Base-by-base conservation (phyloP, 2,797 vertebrate species). In the Sternotherus odoratus region DNA sequence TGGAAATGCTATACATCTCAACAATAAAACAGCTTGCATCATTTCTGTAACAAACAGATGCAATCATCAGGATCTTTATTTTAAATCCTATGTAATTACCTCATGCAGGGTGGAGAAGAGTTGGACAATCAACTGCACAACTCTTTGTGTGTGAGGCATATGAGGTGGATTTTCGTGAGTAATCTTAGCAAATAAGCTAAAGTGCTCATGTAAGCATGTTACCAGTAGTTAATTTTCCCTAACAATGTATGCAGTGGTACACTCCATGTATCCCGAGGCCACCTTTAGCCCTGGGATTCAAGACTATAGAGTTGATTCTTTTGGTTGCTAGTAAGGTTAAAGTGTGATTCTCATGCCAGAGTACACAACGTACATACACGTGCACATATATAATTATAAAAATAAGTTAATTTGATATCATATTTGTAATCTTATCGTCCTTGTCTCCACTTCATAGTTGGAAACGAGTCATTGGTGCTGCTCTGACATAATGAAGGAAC, bases 191-290 rank as follows among this genome's bases (percentile, higher is more conserved):
- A 93, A 78, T 86, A 77, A 50, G 49, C 26, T 2, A 1, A 21
- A 63, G 0, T 17, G 54, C 16, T 63, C 85, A 30, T 90, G 12
- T 8, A 23, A 49, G 43, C 51, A 48, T 1, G 2, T 81, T 81
- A 5, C 6, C 6, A 49, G 77, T 30, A 39, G 24, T 51, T 50
- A 23, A 5, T 85, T 93, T 88, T 28, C 49, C 53, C 87, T 21
- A 43, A n/a, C 3, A 51, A 6, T 82, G n/a, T 48, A 54, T 0
- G 0, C 36, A 4, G 3, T 60, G 4, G 49, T 84, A 19, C 1
- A 0, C 82, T 63, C 23, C 1, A 0, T 72, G 11, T 88, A 2
- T 74, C 79, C 30, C 46, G 79, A 86, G 33, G 46, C 26, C 36
- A 8, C 19, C 39, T 69, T 83, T 50, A 72, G 3, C 49, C 81